Evolutionary conservation across 2,113 vertebrate genomes (phyloP), one percentile per base, ranked within the genome.

Genomic region (Trogon surrucura): DNA sequence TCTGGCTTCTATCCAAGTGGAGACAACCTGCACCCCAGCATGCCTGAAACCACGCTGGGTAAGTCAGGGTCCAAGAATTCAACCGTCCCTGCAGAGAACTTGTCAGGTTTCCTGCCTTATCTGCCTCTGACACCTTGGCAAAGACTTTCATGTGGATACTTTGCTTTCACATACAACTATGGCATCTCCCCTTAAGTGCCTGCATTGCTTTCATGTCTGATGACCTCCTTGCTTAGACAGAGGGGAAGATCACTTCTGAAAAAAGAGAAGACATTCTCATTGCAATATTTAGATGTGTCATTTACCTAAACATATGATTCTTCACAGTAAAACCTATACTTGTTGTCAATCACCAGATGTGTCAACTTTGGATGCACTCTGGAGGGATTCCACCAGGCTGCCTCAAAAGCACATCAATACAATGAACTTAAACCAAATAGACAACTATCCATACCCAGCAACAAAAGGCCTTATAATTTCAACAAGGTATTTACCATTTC

Each of bases 331-430:
- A 84, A 93, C n/a, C 11, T 16, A n/a, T 60, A 69, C 53, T 92
- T 88, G 48, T 9, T 88, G 61, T 69, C 80, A 73, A 56, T 66
- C 79, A 89, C 38, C 62, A 80, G 91, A 88, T 34, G 51, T 74
- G 65, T 70, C 85, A 95, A 60, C 18, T 91, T 60, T 50, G 81
- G 72, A 82, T 58, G 71, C 32, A 34, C 51, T 94, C 58, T 7
- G 47, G 34, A 50, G 48, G 16, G 67, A 62, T 74, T 86, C 60
- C n/a, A 90, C 17, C 44, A 86, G 57, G 41, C 57, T 75, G 69
- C n/a, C 82, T 88, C 83, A 93, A 86, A 90, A 89, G 69, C 73
- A 93, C 73, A 81, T 61, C 65, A 53, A 44, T 48, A 69, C 69
- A 62, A 71, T 53, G 13, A 60, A 41, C 51, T 56, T 62, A 74